A percentile compares a stretch with the other conserved stretches of the same genome.
Conservation (phyloP, 1,140 invertebrate species). For the Brachionus asplanchnoidis region DNA sequence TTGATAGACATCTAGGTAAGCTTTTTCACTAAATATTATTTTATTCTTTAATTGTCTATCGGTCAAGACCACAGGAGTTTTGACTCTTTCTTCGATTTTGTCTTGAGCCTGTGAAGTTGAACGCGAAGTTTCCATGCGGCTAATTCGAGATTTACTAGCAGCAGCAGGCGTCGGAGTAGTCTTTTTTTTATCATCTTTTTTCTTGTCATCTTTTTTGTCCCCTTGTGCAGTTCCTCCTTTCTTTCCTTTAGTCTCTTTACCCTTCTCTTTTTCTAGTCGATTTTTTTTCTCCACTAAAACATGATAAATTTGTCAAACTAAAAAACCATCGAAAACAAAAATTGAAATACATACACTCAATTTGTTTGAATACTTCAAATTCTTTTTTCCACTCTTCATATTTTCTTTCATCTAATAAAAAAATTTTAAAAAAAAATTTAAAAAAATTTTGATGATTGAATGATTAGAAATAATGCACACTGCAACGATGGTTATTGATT, state of each 20-base stretch:
- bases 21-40: not conserved
- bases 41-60: not conserved
- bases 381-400: conserved; percentile 35
- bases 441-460: too few species aligned
- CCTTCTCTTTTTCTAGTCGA: conserved; percentile 17
- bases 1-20: not conserved
- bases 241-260: conserved; percentile 12
- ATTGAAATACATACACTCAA: not conserved
- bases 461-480: not conserved
- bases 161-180: not conserved
- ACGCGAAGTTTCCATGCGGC: not conserved
- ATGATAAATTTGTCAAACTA: not conserved
- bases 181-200: conserved; percentile 22
- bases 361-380: conserved; percentile 30
- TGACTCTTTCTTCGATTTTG: not conserved
- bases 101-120: not conserved
- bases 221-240: not conserved
- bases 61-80: conserved; percentile 1
- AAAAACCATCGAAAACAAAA: not conserved
- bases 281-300: conserved; percentile 6
- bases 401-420: too few species aligned
- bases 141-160: not conserved
- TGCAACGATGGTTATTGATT: not conserved
- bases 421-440: too few species aligned
- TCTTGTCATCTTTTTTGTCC: conserved; percentile 2